Conservation (phyloP, 1,140 invertebrate genomes). For the Neodiprion virginianus region DNA sequence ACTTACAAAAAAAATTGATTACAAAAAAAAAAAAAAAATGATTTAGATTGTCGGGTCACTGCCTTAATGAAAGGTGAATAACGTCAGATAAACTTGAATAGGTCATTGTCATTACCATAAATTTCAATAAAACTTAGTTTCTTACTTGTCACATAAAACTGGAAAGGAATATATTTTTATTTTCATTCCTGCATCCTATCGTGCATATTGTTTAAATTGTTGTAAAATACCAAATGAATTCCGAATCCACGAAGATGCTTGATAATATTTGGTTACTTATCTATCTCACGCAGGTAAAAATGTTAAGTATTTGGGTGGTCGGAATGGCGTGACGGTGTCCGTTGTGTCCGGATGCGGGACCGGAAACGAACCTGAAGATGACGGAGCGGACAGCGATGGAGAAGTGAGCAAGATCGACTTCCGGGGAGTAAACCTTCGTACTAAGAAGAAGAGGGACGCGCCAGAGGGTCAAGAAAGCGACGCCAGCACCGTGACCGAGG, state of each 20-base stretch:
- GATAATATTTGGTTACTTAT: background rate
- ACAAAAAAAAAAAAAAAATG: too few species aligned
- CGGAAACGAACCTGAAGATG: conserved; percentile 44
- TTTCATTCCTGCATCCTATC: background rate
- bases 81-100: too few species aligned
- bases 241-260: background rate
- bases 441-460: conserved; percentile 61
- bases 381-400: conserved; percentile 63
- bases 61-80: too few species aligned
- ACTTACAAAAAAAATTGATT: too few species aligned
- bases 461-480: conserved; percentile 41
- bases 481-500: conserved; percentile 44
- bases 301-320: conserved; percentile 56
- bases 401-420: conserved; percentile 67
- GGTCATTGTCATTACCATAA: too few species aligned
- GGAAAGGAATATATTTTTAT: too few species aligned
- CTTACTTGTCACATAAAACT: too few species aligned
- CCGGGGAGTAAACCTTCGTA: conserved; percentile 63
- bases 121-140: too few species aligned
- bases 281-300: conserved; percentile 46
- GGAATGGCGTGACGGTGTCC: conserved; percentile 59
- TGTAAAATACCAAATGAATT: background rate
- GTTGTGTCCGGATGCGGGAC: conserved; percentile 54
- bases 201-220: background rate
- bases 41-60: too few species aligned